A percentile compares a stretch with the other conserved stretches of the same genome.
Conservation (phyloP, 2,888 invertebrate species). For the Ariolimax columbianus region DNA sequence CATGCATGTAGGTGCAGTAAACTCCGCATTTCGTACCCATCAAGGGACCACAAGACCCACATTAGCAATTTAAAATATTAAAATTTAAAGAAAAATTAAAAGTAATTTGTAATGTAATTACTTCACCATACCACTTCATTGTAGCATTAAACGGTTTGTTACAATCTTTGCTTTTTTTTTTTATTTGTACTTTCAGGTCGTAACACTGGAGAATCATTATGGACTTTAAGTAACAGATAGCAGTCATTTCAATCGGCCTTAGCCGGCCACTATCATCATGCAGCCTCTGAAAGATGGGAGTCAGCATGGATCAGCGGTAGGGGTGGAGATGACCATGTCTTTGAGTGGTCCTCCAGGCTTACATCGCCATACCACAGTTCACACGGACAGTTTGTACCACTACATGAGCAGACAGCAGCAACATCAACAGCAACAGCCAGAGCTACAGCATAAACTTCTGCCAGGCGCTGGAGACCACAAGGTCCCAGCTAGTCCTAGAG, state of each 20-base stretch:
- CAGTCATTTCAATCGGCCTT: neutral
- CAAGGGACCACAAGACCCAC: too few species aligned
- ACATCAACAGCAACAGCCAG: conserved; percentile 30
- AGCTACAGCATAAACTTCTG: conserved; percentile 18
- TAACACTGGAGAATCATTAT: neutral
- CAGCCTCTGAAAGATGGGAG: conserved; percentile 30
- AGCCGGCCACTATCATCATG: conserved; percentile 7
- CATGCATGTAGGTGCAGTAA: too few species aligned
- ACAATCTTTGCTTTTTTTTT: neutral
- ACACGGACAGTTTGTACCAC: conserved; percentile 29
- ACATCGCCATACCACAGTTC: conserved; percentile 45
- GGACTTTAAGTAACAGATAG: conserved; percentile 8
- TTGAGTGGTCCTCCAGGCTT: conserved; percentile 54
- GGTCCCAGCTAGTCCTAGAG: neutral
- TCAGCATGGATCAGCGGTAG: conserved; percentile 25
- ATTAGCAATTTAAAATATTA: too few species aligned
- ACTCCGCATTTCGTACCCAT: too few species aligned
- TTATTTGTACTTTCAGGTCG: neutral
- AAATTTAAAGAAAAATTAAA: too few species aligned
- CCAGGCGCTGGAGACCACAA: conserved; percentile 25
- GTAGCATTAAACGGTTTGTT: neutral
- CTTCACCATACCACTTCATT: too few species aligned
- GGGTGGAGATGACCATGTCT: conserved; percentile 53
- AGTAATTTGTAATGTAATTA: too few species aligned
- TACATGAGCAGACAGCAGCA: conserved; percentile 38